Evolutionary conservation across 2,113 vertebrate genomes (phyloP).

Genomic region (Oreocharis arfaki): DNA sequence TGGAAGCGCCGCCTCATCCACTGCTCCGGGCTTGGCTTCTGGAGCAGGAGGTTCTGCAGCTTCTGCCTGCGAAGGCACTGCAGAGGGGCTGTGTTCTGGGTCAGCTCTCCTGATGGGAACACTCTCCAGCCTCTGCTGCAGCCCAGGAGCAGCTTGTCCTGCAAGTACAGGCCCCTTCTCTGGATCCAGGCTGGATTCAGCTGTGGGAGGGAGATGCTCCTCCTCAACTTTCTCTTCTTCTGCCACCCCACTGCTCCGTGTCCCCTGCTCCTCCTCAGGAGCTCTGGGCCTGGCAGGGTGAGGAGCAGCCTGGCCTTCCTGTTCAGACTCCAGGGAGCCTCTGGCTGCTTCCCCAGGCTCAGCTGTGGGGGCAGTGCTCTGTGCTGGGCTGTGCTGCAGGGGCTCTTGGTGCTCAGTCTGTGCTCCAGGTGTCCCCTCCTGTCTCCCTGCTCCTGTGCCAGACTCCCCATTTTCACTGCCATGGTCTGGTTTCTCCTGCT

Average conservation of each 20-base stretch:
- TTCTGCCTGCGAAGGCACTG: neutral
- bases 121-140: neutral
- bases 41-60: neutral
- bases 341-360: neutral
- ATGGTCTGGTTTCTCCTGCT: neutral
- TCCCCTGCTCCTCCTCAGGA: neutral
- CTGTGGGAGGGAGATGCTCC: neutral
- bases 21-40: neutral
- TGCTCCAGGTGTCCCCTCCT: neutral
- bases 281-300: neutral
- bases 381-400: neutral
- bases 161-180: neutral
- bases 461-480: conserved; percentile 55
- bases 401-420: neutral
- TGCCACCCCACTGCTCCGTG: neutral
- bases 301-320: neutral
- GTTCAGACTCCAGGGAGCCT: neutral
- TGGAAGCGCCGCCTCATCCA: neutral
- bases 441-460: neutral
- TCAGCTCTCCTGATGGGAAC: neutral
- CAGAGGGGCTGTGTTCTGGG: neutral
- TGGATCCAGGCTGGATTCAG: neutral
- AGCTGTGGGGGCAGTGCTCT: neutral
- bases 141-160: neutral
- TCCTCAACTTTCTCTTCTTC: conserved; percentile 12